Percentiles rank a stretch among this genome's conserved stretches.
These are phyloP conservation scores for Capitella teleta DNA, from an alignment of 1,140 invertebrate genomes.

Conservation along the genomic window DNA sequence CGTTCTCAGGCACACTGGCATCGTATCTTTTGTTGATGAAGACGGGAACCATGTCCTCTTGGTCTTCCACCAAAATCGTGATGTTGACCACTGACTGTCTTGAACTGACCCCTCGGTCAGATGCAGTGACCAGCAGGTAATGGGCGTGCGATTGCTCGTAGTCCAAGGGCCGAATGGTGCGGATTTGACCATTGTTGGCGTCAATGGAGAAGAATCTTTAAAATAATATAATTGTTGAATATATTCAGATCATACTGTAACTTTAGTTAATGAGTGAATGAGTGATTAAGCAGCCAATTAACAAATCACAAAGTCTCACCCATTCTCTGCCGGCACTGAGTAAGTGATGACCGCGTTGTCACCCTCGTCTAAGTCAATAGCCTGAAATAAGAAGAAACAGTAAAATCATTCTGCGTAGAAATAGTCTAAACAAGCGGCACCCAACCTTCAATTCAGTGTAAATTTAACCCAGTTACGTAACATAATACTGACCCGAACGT, in stretches of 20 bases:
- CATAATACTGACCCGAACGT: slow-evolving; percentile 18
- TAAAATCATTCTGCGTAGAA: no score
- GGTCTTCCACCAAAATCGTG: slow-evolving; percentile 20
- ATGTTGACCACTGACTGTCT: slow-evolving; percentile 16
- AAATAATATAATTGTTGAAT: slow-evolving; percentile 2
- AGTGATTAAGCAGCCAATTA: background rate
- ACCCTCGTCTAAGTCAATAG: slow-evolving; percentile 1
- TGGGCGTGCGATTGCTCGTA: slow-evolving; percentile 17
- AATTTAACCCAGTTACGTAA: no score
- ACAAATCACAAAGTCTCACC: background rate
- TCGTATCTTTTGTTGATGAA: slow-evolving; percentile 18
- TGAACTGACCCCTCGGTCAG: slow-evolving; percentile 14
- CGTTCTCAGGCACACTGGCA: slow-evolving; percentile 16
- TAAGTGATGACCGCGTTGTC: background rate
- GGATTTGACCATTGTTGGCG: slow-evolving; percentile 16
- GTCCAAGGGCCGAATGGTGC: slow-evolving; percentile 14
- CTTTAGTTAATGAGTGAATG: no score
- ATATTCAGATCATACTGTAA: no score
- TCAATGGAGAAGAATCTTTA: slow-evolving; percentile 19
- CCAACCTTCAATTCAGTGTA: no score
- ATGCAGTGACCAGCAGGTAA: slow-evolving; percentile 17
- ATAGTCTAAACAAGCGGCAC: no score
- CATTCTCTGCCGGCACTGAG: slow-evolving; percentile 9
- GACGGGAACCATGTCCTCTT: slow-evolving; percentile 18
- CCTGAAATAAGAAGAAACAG: no score